phyloP scores from a whole-genome alignment of 2,113 vertebrate genomes.

The Centrocercus urophasianus region DNA sequence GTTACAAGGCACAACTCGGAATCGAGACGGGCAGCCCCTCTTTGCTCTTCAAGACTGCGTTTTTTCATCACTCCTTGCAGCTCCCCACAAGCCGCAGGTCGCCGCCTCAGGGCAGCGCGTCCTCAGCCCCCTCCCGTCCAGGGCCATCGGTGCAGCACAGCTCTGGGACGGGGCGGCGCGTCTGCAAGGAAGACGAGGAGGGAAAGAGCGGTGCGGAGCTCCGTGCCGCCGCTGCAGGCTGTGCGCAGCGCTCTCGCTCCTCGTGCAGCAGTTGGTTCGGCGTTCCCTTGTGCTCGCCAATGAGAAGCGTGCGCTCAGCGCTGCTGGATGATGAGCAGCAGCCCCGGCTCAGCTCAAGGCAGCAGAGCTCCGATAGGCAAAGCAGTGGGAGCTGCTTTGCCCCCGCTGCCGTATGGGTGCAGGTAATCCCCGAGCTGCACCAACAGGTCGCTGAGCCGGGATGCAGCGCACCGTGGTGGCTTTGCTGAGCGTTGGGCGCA shows the following conservation, averaged over 20 bases:
- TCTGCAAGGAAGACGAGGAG: not conserved
- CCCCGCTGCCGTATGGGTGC: not conserved
- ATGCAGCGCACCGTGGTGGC: not conserved
- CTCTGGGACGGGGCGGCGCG: fast-evolving
- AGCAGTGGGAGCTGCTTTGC: not conserved
- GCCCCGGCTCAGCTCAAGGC: not conserved
- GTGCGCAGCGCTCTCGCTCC: not conserved
- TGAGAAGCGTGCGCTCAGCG: not conserved
- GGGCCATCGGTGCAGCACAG: fast-evolving
- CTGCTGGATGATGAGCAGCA: not conserved
- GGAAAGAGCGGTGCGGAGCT: not conserved
- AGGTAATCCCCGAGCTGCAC: not conserved
- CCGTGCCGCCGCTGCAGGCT: not conserved
- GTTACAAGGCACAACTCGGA: not conserved
- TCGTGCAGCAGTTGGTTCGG: not conserved
- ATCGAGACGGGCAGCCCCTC: fast-evolving
- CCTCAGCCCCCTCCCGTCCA: fast-evolving
- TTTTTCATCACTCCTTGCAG: fast-evolving
- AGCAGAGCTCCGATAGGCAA: not conserved
- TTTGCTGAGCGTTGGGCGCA: not conserved
- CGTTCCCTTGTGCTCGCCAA: not conserved
- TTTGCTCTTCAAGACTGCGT: not conserved
- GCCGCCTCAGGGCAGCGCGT: no score
- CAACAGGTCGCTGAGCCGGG: not conserved
- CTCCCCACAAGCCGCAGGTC: not conserved